Base-by-base conservation (phyloP, 2,113 vertebrate species). In the Leptobrachium ailaonicum region DNA sequence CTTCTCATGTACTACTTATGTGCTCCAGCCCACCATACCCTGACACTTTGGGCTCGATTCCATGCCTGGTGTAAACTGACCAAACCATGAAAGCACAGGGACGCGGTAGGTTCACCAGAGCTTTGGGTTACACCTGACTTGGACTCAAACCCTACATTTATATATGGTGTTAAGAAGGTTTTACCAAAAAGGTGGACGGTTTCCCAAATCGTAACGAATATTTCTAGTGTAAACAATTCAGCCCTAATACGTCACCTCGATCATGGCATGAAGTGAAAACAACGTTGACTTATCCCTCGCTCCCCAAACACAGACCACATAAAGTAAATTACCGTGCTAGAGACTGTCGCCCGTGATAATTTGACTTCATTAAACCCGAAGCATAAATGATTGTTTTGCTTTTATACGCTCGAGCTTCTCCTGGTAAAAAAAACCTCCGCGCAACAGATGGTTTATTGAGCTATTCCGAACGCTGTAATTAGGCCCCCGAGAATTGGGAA, bases 361-460 rank as follows among this genome's bases (percentile, higher is more conserved):
- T 97, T 96, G 94, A 95, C 94, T 95, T 96, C 95, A 96, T 97
- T 97, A 96, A 93, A 86, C 94, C 93, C 86, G 91, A 92, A 88
- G 92, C 96, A 95, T 96, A 96, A 96, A 96, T 95, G 97, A 89
- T 92, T 86, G 86, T 82, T 9, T 79, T 88, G 85, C 78, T 89
- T 91, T 94, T 95, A 93, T 94, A 88, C 90, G 89, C 82, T 88
- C 87, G 87, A 85, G 87, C 91, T 94, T 95, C 71, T 75, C 53
- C 66, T 41, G 94, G 92, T 91, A 90, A 92, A 32, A 92, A 94
- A 91, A 12, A 1, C 67, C 84, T 90, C 71, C 89, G 90, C 90
- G 83, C 88, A 93, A 92, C 92, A 93, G 89, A 89, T 88, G 80
- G 80, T 85, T 90, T 92, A 93, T 93, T 94, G 91, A 93, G 90